Evolutionary conservation across 2,888 invertebrate species (phyloP), one percentile per base, ranked within the genome.

Genomic region (Encarsia formosa): DNA sequence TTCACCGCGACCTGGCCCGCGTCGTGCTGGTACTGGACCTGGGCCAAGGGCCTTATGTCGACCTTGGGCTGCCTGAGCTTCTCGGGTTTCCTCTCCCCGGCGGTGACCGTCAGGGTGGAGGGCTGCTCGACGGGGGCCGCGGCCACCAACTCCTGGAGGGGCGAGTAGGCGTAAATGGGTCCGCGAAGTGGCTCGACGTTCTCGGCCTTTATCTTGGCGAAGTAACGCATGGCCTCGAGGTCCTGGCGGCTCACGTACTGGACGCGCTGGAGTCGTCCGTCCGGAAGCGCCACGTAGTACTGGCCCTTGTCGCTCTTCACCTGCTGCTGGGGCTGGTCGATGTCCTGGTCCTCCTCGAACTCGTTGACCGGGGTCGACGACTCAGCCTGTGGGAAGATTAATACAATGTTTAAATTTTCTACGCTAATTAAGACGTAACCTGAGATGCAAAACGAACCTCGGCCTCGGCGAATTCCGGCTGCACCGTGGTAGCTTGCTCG

Each of bases 231-330:
- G 48, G 83, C 82, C 29, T 69, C 70, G 35, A 69, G 57, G 62
- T 78, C 75, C 58, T 77, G 74, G n/a, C 70, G 68, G 64, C 82
- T 82, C 53, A 78, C 75, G 71, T 81, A 85, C 60, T 77, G 78
- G 13, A 85, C 81, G 51, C 80, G 77, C 62, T 85, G 85, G 2
- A 85, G 75, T 58, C 82, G 78, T 3, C 83, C 80, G 54, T 76
- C 79, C 2, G 84, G 84, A 56, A 85, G 75, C 32, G 84, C 78
- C 6, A 85, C 77, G 67, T 83, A 85, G 68, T 85, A 85, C 23
- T 81, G 78, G 5, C 84, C 84, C 18, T 65, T 54, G 41, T 72
- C 67, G 42, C 65, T 67, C 2, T 65, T 67, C n/a, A 48, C 35
- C 13, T 52, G 31, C 26, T 48, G 40, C 44, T 71, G 67, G 58